Base-by-base conservation (phyloP, 2,888 invertebrate genomes). In the Microctonus brassicae region DNA sequence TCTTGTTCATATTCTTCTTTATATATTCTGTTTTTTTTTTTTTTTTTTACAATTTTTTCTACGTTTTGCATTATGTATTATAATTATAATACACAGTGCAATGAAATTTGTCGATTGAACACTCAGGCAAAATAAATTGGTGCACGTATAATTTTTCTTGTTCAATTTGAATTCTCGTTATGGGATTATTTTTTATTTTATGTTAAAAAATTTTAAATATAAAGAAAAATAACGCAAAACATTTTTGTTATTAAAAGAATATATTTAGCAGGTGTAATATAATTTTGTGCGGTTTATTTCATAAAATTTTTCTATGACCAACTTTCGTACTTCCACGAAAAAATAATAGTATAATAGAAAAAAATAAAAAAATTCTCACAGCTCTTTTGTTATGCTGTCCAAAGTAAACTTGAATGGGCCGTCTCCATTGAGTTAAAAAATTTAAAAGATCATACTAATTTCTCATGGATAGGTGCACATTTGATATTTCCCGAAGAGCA, bases 381-480 rank as follows among this genome's bases (percentile, higher is more conserved):
- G 62, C 10, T 57, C 57, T 57, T 62, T 62, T 62, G 62, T 62
- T 22, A 10, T 10, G 20, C 36, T 24, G 62, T 62, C 24, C 17
- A 13, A 26, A 36, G 42, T 42, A 42, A 24, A 62, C 22, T 57
- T 57, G 24, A 58, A 33, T 58, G 34, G 29, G 2, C 11, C 29
- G 52, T 61, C 53, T 29, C 26, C 42, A 42, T 47, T 47, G 65
- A 57, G 29, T 24, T 52, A 47, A 39, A 47, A 36, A 42, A 34
- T 24, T 36, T 11, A 62, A 7, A 47, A 6, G 47, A 63, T 72
- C 64, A 62, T 68, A 64, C 66, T 75, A 76, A 78, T 78, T 74
- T 75, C 73, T 58, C 47, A 64, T 69, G 68, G 69, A 69, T 39
- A 65, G 36, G 39, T 47, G 20, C 47, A 13, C 33, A 66, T 36